phyloP scores from a whole-genome alignment of 2,888 invertebrate species.

The Trissolcus brochymenae region DNA sequence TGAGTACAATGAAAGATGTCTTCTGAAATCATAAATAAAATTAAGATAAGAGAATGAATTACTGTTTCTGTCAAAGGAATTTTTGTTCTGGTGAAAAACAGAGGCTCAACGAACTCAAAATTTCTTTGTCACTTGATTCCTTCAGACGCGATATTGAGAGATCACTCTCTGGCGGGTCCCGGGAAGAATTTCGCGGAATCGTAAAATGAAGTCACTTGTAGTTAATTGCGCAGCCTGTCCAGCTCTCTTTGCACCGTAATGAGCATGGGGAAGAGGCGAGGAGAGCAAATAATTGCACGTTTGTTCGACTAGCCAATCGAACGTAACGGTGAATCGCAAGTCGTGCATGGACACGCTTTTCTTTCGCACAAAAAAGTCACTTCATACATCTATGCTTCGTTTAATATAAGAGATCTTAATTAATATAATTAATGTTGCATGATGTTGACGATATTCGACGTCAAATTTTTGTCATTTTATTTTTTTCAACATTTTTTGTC shows the following conservation, averaged over 20 bases:
- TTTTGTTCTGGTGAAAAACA: no score
- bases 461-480: not conserved
- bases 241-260: not conserved
- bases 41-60: no score
- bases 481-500: not conserved
- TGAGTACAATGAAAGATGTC: no score
- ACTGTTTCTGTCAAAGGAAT: no score
- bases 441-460: slow-evolving; percentile 31
- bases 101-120: no score
- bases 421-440: slow-evolving; percentile 43
- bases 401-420: slow-evolving; percentile 25
- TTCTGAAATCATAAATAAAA: no score
- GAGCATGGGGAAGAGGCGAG: slow-evolving; percentile 15
- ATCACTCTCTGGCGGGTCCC: no score
- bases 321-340: slow-evolving; percentile 45
- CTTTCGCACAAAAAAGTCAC: slow-evolving; percentile 22
- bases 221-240: slow-evolving; percentile 37
- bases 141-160: no score
- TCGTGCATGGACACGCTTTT: slow-evolving; percentile 19
- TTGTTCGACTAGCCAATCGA: slow-evolving; percentile 47
- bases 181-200: slow-evolving; percentile 22
- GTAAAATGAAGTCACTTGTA: slow-evolving; percentile 46
- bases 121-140: no score
- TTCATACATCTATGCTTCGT: slow-evolving; percentile 20
- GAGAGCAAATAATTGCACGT: slow-evolving; percentile 50